A percentile compares a stretch with the other conserved stretches of the same genome.
Conservation (phyloP, 30 jellyfish, hydroid and myxozoan species). For the Clytia hemisphaerica region DNA sequence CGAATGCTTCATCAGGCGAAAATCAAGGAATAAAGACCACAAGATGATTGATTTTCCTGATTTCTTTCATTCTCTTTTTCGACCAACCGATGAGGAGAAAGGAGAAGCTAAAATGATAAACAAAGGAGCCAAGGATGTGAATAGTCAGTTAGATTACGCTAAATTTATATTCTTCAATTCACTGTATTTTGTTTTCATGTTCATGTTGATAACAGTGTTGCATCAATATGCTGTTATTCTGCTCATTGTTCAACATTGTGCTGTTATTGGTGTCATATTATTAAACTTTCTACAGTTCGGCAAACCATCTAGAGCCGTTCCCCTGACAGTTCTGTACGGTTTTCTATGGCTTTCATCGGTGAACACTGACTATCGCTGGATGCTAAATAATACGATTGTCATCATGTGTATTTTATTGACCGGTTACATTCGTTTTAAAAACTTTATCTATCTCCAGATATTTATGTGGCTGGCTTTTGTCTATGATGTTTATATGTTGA, state of each 20-base stretch:
- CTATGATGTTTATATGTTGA: conserved; percentile 34
- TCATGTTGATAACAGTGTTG: not conserved
- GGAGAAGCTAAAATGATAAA: not conserved
- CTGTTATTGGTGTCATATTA: not conserved
- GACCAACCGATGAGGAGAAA: not conserved
- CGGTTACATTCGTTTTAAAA: conserved; percentile 31
- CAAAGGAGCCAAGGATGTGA: not conserved
- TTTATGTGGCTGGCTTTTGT: conserved; percentile 58
- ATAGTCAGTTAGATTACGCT: not conserved
- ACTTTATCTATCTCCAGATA: conserved; percentile 44
- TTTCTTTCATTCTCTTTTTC: too few relatives aligned
- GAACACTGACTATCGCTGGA: conserved; percentile 45
- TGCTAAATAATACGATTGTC: conserved; percentile 33
- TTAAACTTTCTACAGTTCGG: not conserved
- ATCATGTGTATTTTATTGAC: conserved; percentile 20
- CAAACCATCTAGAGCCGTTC: conserved; percentile 7
- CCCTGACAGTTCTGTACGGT: conserved; percentile 7
- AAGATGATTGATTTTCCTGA: conserved; percentile 7
- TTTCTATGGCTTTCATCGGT: conserved; percentile 24
- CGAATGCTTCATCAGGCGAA: conserved; percentile 8
- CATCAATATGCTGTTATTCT: not conserved
- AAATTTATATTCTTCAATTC: not conserved
- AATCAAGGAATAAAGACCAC: not conserved
- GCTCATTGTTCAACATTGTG: conserved; percentile 25
- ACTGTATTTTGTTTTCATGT: conserved; percentile 1